These are phyloP conservation scores for Rotaria magnacalcarata DNA, from an alignment of 2,888 invertebrate species.

Conservation along the genomic window DNA sequence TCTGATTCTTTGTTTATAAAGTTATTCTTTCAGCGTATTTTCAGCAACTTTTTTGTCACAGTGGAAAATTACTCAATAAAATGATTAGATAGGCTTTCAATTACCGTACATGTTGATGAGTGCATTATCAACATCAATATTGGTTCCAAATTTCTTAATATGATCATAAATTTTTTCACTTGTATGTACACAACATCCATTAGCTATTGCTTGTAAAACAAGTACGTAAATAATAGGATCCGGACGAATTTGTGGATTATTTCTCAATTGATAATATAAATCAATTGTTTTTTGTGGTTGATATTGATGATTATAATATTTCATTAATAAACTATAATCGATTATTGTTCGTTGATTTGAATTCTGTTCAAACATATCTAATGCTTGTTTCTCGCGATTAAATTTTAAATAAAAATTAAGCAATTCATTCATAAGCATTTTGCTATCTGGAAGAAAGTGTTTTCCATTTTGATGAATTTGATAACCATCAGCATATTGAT, in stretches of 20 bases:
- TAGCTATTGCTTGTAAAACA: neutral
- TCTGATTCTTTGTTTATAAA: no score
- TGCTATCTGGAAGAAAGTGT: neutral
- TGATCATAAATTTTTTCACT: neutral
- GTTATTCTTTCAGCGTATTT: no score
- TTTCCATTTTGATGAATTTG: neutral
- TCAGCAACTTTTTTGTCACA: no score
- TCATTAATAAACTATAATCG: constrained; percentile 18
- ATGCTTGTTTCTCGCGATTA: neutral
- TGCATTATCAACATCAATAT: constrained; percentile 2
- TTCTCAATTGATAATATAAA: neutral
- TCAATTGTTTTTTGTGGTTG: constrained; percentile 9
- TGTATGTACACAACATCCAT: constrained; percentile 18
- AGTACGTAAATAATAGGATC: neutral
- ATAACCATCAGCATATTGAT: neutral
- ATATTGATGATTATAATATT: neutral
- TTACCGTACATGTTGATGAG: constrained; percentile 13
- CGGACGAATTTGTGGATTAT: neutral
- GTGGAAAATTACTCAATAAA: no score
- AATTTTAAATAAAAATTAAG: neutral
- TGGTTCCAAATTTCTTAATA: neutral
- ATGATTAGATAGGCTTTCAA: neutral
- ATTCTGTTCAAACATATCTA: neutral
- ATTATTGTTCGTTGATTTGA: neutral
- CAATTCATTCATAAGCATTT: constrained; percentile 1